Evolutionary conservation across 2,888 invertebrate species (phyloP).

Genomic region (Gari tellinella): DNA sequence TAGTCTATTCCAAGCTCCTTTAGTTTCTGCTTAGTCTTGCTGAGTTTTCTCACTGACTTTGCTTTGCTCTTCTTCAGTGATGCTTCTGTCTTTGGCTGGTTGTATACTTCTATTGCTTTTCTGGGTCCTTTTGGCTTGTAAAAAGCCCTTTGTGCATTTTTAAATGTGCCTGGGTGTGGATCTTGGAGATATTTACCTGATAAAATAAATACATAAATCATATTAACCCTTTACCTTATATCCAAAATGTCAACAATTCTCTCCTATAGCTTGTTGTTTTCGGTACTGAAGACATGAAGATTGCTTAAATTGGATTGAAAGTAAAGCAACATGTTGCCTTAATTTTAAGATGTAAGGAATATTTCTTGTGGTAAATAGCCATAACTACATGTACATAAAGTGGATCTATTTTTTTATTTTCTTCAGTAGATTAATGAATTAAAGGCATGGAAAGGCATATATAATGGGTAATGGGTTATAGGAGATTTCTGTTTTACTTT

Average conservation of each 20-base stretch:
- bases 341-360: neutral
- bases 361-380: neutral
- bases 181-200: slow-evolving; percentile 73
- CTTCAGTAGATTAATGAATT: too few species aligned
- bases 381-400: neutral
- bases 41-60: slow-evolving; percentile 36
- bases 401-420: too few species aligned
- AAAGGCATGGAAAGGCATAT: too few species aligned
- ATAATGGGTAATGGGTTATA: too few species aligned
- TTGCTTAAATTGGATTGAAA: neutral
- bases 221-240: neutral
- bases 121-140: slow-evolving; percentile 27
- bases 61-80: slow-evolving; percentile 37
- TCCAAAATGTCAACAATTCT: neutral
- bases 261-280: neutral
- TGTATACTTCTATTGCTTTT: slow-evolving; percentile 60
- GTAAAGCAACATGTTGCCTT: too few species aligned
- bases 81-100: slow-evolving; percentile 52
- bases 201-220: slow-evolving; percentile 11
- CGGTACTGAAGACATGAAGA: too few species aligned
- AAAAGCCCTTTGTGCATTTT: slow-evolving; percentile 60
- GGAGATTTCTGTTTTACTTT: too few species aligned
- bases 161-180: slow-evolving; percentile 74
- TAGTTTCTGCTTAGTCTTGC: slow-evolving; percentile 41
- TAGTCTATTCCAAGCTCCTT: slow-evolving; percentile 54